Evolutionary conservation across 2,888 invertebrate species (phyloP).

Genomic region (Horisme vitalbata): DNA sequence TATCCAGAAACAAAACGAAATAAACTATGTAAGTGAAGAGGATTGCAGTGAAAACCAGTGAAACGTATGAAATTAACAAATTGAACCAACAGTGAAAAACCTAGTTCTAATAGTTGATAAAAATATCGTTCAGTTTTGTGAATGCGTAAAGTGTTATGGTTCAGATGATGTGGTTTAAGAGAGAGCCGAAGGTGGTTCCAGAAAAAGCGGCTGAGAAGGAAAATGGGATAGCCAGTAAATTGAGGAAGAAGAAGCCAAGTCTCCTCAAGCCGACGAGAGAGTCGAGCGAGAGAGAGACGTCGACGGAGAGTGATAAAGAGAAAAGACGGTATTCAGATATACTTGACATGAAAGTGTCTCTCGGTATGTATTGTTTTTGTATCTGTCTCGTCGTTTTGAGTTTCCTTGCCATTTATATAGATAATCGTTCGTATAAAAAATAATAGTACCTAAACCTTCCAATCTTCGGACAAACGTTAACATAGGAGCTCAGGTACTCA

Average conservation of each 20-base stretch:
- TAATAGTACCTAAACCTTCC: no score
- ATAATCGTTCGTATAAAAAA: no score
- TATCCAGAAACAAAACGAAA: slow-evolving; percentile 17
- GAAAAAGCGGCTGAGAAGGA: slow-evolving; percentile 60
- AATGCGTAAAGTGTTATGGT: slow-evolving; percentile 26
- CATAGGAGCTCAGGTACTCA: no score
- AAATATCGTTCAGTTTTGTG: slow-evolving; percentile 3
- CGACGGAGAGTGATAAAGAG: slow-evolving; percentile 75
- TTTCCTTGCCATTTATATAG: slow-evolving; percentile 52
- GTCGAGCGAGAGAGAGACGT: slow-evolving; percentile 75
- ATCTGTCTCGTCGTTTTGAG: background rate
- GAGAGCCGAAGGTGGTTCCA: slow-evolving; percentile 67
- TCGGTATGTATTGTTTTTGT: slow-evolving; percentile 53
- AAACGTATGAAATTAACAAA: background rate
- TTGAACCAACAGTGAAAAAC: background rate
- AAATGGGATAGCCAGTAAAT: slow-evolving; percentile 61
- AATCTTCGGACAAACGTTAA: no score
- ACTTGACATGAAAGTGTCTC: slow-evolving; percentile 70
- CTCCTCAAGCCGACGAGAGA: slow-evolving; percentile 69
- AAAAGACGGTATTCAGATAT: slow-evolving; percentile 74
- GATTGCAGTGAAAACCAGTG: slow-evolving; percentile 21
- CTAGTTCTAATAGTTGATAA: background rate
- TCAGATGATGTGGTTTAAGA: slow-evolving; percentile 78
- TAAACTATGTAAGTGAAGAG: slow-evolving; percentile 5
- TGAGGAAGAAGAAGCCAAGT: slow-evolving; percentile 69